Conservation (phyloP, 2,888 invertebrate genomes). For the Acrocera orbiculus region DNA sequence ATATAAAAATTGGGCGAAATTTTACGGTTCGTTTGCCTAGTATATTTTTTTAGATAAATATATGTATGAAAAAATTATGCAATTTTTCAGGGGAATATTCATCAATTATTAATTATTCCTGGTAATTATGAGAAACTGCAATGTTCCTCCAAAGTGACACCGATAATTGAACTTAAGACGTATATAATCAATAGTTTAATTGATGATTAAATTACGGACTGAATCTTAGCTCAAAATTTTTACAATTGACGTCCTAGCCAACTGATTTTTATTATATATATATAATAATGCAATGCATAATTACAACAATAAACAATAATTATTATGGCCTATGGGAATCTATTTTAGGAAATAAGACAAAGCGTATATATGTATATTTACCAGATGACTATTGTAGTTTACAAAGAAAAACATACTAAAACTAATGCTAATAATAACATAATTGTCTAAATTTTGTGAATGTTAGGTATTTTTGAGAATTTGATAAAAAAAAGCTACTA, state of each 20-base stretch:
- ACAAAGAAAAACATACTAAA: too few relatives aligned
- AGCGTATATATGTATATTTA: slow-evolving; percentile 4
- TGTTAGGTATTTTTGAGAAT: too few relatives aligned
- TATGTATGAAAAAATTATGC: not conserved
- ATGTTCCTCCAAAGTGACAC: slow-evolving; percentile 27
- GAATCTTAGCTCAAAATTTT: too few relatives aligned
- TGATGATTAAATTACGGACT: slow-evolving; percentile 24
- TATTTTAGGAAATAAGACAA: slow-evolving; percentile 4
- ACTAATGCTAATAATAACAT: too few relatives aligned
- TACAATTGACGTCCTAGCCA: too few relatives aligned
- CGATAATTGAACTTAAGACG: slow-evolving; percentile 30
- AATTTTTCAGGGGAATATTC: slow-evolving; percentile 23
- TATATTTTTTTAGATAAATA: not conserved
- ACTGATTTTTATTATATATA: too few relatives aligned
- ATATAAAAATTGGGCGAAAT: slow-evolving; percentile 28
- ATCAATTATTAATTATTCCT: slow-evolving; percentile 26
- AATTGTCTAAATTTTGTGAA: too few relatives aligned
- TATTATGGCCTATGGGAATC: slow-evolving; percentile 10
- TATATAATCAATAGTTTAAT: slow-evolving; percentile 31
- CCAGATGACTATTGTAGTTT: too few relatives aligned
- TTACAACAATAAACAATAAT: slow-evolving; percentile 11
- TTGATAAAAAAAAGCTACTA: too few relatives aligned
- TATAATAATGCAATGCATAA: too few relatives aligned
- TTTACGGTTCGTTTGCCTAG: slow-evolving; percentile 31
- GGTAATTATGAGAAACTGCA: slow-evolving; percentile 28